phyloP scores from a whole-genome alignment of 2,113 vertebrate genomes.

The Rhinopithecus roxellana region DNA sequence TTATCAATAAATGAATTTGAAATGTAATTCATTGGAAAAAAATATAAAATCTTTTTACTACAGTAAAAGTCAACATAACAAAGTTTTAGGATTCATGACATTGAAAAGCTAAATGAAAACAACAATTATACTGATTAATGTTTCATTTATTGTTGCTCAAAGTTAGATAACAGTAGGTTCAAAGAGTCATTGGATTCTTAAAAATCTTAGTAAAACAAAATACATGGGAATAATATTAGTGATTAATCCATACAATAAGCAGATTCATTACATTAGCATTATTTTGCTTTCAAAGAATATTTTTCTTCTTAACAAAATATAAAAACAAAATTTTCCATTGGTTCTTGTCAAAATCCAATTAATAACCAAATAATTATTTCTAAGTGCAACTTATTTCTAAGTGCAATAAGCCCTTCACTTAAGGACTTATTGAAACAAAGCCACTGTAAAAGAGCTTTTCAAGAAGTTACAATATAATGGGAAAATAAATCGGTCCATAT shows the following conservation, averaged over 20 bases:
- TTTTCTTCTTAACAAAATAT: conserved; percentile 37
- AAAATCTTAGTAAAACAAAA: conserved; percentile 35
- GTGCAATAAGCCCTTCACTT: not conserved
- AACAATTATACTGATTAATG: not conserved
- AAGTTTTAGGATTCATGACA: conserved; percentile 6
- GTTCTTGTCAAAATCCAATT: conserved; percentile 32
- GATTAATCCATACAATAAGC: not conserved
- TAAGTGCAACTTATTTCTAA: conserved; percentile 27
- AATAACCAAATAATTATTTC: conserved; percentile 52
- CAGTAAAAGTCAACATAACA: not conserved
- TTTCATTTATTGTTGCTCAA: conserved; percentile 59
- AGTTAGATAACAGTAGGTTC: conserved; percentile 21
- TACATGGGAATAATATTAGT: not conserved
- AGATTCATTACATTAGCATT: not conserved
- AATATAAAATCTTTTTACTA: conserved; percentile 6
- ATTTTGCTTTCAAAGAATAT: conserved; percentile 30
- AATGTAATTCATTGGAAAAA: conserved; percentile 15
- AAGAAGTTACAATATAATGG: conserved; percentile 47
- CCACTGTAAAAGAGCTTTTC: conserved; percentile 21
- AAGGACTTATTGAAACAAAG: conserved; percentile 48
- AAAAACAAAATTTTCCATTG: conserved; percentile 42
- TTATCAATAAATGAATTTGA: conserved; percentile 34
- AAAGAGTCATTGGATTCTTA: conserved; percentile 14
- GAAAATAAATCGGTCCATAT: conserved; percentile 40
- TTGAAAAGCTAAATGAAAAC: conserved; percentile 30